Evolutionary conservation across 2,797 vertebrate species (phyloP).

Genomic region (Remorina albescens): DNA sequence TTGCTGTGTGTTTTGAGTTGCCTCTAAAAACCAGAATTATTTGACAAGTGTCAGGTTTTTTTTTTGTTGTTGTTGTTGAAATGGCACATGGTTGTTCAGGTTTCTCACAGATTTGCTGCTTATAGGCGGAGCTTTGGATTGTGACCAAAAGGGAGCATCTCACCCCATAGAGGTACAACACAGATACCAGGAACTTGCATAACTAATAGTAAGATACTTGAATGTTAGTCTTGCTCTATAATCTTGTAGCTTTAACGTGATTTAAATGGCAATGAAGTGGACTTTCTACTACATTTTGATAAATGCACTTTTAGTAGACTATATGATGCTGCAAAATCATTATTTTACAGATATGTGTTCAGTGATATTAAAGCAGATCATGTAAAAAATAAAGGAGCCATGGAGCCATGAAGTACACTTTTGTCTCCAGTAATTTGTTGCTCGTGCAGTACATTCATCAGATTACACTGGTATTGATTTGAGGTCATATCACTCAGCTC

Average conservation of each 20-base stretch:
- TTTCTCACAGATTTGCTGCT: neutral
- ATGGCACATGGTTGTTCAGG: neutral
- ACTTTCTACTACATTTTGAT: too few relatives aligned
- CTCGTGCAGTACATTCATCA: neutral
- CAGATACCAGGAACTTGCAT: too few relatives aligned
- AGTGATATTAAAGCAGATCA: neutral
- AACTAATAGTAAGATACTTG: too few relatives aligned
- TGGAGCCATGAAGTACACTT: neutral
- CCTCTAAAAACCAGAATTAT: neutral
- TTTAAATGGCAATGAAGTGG: too few relatives aligned
- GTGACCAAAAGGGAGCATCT: neutral
- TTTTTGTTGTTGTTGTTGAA: too few relatives aligned
- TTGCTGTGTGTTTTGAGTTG: neutral
- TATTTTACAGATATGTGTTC: too few relatives aligned
- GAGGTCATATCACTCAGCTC: constrained; percentile 21
- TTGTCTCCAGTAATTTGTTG: neutral
- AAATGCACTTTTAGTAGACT: too few relatives aligned
- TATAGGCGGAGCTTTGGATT: neutral
- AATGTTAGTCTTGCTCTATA: too few relatives aligned
- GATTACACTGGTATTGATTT: constrained; percentile 15
- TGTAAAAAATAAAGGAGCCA: neutral
- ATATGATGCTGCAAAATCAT: too few relatives aligned
- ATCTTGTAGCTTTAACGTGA: too few relatives aligned
- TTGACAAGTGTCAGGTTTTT: neutral
- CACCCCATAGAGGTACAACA: too few relatives aligned